Conservation (phyloP, 2,797 vertebrate species). For the Phrynocephalus forsythii region DNA sequence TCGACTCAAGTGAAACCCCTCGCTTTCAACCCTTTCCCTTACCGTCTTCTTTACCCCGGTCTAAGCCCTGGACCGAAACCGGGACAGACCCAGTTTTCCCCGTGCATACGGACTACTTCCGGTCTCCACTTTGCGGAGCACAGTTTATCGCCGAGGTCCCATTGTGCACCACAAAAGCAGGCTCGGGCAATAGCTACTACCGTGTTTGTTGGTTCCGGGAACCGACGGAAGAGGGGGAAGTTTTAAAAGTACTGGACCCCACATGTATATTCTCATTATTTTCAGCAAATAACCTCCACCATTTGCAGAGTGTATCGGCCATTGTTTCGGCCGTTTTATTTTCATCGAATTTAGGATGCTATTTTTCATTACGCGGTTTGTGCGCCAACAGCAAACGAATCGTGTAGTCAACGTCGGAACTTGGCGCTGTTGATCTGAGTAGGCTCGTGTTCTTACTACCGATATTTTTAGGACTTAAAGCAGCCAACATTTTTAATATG, state of each 20-base stretch:
- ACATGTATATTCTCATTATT: too few relatives aligned
- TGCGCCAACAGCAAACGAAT: background rate
- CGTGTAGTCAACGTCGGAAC: background rate
- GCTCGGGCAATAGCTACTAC: background rate
- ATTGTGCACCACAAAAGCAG: background rate
- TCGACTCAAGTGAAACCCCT: background rate
- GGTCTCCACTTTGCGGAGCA: background rate
- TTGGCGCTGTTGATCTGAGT: too few relatives aligned
- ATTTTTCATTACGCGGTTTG: background rate
- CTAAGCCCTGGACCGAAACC: background rate
- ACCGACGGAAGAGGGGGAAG: too few relatives aligned
- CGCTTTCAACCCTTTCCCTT: background rate
- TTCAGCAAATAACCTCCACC: too few relatives aligned
- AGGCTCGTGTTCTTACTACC: background rate
- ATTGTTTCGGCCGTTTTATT: background rate
- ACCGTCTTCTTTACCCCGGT: too few relatives aligned
- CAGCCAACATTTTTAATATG: too few relatives aligned
- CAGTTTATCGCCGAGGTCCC: background rate
- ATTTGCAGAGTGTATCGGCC: background rate
- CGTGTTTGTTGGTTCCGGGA: background rate
- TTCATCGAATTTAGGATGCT: background rate
- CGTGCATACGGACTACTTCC: background rate
- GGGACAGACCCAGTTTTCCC: too few relatives aligned
- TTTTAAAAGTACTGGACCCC: too few relatives aligned
- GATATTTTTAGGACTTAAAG: background rate